Conservation (phyloP, 2,113 vertebrate genomes). For the Microtus pennsylvanicus region DNA sequence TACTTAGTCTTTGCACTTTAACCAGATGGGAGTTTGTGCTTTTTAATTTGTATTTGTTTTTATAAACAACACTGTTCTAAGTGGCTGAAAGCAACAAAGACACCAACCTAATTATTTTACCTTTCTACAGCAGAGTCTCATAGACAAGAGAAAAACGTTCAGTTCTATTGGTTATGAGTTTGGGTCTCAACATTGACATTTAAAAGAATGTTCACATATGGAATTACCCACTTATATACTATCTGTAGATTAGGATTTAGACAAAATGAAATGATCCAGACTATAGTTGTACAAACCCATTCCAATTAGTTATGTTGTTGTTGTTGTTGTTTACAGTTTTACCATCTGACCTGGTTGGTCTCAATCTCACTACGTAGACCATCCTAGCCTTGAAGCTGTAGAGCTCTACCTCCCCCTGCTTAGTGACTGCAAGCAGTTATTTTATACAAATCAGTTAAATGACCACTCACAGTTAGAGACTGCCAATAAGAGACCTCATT, state of each 20-base stretch:
- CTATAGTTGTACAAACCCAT: neutral
- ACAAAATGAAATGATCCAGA: neutral
- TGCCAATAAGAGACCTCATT: neutral
- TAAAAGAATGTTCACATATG: neutral
- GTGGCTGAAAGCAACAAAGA: neutral
- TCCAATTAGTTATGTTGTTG: neutral
- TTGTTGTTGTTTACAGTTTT: neutral
- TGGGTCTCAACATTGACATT: neutral
- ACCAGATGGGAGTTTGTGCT: neutral
- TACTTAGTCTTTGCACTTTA: neutral
- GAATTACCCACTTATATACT: neutral
- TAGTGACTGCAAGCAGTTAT: neutral
- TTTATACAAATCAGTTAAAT: neutral
- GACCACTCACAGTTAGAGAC: neutral
- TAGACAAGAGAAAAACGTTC: neutral
- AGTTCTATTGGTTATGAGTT: neutral
- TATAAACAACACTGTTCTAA: slow-evolving; percentile 21
- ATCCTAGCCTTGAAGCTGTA: neutral
- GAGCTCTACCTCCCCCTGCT: too few relatives aligned
- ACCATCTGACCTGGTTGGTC: neutral
- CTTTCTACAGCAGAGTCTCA: neutral
- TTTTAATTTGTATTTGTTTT: neutral
- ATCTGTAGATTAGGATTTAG: neutral
- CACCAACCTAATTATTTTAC: neutral
- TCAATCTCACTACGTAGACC: neutral